Evolutionary conservation across 2,797 vertebrate genomes (phyloP).

Genomic region (Myripristis murdjan): DNA sequence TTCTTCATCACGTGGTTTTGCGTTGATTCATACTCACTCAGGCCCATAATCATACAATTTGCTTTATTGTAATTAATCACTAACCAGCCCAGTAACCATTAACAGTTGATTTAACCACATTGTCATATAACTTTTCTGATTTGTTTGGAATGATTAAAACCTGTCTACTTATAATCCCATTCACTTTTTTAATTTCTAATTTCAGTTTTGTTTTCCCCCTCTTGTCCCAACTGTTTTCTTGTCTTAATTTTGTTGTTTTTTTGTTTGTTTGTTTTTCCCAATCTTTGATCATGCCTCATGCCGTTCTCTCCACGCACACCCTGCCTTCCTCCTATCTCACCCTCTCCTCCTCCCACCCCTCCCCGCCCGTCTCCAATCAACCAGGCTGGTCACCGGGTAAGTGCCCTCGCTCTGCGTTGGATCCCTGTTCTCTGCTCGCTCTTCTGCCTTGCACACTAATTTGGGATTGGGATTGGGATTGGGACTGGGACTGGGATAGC

Average conservation of each 20-base stretch:
- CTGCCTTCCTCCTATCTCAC: slow-evolving; percentile 83
- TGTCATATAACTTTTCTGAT: slow-evolving; percentile 58
- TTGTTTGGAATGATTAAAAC: slow-evolving; percentile 72
- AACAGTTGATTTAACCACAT: slow-evolving; percentile 55
- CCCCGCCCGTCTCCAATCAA: slow-evolving; percentile 91
- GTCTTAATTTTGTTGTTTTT: slow-evolving; percentile 76
- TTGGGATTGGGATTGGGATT: slow-evolving; percentile 1
- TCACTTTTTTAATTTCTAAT: slow-evolving; percentile 86
- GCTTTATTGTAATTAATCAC: slow-evolving; percentile 55
- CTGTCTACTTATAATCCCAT: slow-evolving; percentile 74
- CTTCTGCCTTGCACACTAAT: slow-evolving; percentile 77
- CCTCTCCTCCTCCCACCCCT: slow-evolving; percentile 81
- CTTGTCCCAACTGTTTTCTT: slow-evolving; percentile 79
- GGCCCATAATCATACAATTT: not conserved
- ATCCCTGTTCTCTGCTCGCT: slow-evolving; percentile 78
- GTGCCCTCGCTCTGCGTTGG: slow-evolving; percentile 83
- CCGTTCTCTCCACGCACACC: slow-evolving; percentile 79
- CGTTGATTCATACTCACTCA: slow-evolving; percentile 5
- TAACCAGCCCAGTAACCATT: slow-evolving; percentile 68
- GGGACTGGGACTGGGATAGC: not conserved
- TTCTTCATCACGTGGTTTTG: slow-evolving; percentile 45
- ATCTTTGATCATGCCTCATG: slow-evolving; percentile 83
- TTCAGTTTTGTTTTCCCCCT: slow-evolving; percentile 89
- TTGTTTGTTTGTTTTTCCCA: slow-evolving; percentile 36
- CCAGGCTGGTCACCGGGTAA: slow-evolving; percentile 99